These are phyloP conservation scores for Pavo muticus DNA, from an alignment of 2,113 vertebrate genomes.

Conservation along the genomic window DNA sequence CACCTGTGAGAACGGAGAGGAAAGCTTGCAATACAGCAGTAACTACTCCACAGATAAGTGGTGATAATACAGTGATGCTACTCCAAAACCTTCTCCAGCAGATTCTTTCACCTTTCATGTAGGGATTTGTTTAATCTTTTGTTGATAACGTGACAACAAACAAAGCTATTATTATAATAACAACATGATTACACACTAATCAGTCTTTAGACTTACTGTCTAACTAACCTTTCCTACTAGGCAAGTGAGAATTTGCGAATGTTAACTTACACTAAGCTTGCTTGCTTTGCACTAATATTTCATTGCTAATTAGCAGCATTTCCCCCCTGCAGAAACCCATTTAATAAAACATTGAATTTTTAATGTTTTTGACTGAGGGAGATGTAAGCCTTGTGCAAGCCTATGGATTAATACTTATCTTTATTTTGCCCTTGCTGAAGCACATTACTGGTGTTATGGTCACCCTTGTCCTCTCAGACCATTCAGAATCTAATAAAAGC, in stretches of 20 bases:
- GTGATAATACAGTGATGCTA: background rate
- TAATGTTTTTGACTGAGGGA: constrained; percentile 40
- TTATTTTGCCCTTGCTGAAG: background rate
- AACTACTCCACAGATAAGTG: background rate
- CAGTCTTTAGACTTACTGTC: constrained; percentile 68
- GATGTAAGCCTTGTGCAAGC: background rate
- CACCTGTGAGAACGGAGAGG: background rate
- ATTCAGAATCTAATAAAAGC: background rate
- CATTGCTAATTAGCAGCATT: constrained; percentile 8
- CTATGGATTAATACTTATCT: constrained; percentile 3
- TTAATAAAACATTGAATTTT: constrained; percentile 56
- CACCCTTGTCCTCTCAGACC: background rate
- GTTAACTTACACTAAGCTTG: background rate
- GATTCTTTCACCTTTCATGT: background rate
- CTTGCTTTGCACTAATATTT: constrained; percentile 15
- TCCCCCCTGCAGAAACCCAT: background rate
- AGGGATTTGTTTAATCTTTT: constrained; percentile 47
- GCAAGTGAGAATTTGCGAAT: background rate
- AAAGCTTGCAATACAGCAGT: background rate
- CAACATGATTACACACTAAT: constrained; percentile 80
- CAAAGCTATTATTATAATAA: constrained; percentile 77
- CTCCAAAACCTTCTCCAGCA: background rate
- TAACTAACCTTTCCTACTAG: constrained; percentile 33
- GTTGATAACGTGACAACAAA: constrained; percentile 11
- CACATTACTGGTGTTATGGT: background rate